Evolutionary conservation across 2,888 invertebrate species (phyloP).

Genomic region (Cephus runcator): DNA sequence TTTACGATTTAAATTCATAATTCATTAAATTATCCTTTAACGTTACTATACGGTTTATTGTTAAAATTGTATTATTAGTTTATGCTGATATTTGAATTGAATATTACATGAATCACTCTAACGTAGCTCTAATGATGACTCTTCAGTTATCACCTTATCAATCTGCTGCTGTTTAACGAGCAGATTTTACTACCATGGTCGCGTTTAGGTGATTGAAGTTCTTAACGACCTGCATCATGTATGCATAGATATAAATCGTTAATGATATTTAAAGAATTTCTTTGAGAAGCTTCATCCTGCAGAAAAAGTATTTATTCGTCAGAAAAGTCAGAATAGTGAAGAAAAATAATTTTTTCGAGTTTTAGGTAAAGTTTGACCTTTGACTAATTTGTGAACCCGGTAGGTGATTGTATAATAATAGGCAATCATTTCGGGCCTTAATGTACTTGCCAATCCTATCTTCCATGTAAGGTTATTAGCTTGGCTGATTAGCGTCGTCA

Average conservation of each 20-base stretch:
- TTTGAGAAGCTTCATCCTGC: background rate
- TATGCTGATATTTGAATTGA: background rate
- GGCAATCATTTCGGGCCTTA: background rate
- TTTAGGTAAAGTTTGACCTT: background rate
- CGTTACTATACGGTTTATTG: background rate
- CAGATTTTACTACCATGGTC: background rate
- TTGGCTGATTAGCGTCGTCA: slow-evolving; percentile 21
- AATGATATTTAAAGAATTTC: background rate
- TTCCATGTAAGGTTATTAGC: background rate
- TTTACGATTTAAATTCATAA: background rate
- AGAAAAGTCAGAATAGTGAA: background rate
- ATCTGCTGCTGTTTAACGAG: background rate
- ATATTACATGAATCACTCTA: background rate
- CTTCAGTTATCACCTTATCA: background rate
- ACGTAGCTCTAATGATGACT: background rate
- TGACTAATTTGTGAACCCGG: background rate
- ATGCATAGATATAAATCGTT: background rate
- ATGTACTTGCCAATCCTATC: background rate
- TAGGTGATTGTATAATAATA: background rate
- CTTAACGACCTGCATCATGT: too few species aligned
- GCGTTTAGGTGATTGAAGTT: background rate
- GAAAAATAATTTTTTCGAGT: background rate
- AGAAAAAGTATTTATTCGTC: background rate
- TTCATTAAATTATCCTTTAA: background rate
- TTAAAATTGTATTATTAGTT: background rate